Evolutionary conservation across 2,888 invertebrate genomes (phyloP).

Genomic region (Schizotus pectinicornis): DNA sequence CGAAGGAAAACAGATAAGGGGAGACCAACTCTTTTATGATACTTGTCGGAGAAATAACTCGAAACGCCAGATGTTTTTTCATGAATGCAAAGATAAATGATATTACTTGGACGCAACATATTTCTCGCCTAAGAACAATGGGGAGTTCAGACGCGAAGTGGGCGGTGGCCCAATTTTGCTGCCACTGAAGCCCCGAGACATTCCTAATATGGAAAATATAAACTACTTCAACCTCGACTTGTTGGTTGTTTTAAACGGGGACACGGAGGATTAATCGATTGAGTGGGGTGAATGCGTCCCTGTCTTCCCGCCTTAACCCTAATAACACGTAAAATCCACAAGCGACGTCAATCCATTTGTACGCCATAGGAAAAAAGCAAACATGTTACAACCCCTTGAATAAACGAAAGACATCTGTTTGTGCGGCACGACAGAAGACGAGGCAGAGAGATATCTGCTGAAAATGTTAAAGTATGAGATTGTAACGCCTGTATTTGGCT

Average conservation of each 20-base stretch:
- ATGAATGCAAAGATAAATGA: slow-evolving; percentile 31
- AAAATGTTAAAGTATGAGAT: slow-evolving; percentile 20
- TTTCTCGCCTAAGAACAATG: slow-evolving; percentile 5
- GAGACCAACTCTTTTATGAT: slow-evolving; percentile 32
- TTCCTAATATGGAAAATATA: background rate
- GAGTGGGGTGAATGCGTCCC: no score
- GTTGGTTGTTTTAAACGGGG: background rate
- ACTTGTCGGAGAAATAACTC: slow-evolving; percentile 28
- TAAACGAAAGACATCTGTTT: slow-evolving; percentile 26
- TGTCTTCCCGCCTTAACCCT: background rate
- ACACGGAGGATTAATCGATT: background rate
- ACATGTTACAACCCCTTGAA: slow-evolving; percentile 19
- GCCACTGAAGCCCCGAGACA: background rate
- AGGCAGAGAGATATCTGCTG: slow-evolving; percentile 10
- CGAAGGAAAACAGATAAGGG: slow-evolving; percentile 34
- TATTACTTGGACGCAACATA: slow-evolving; percentile 22
- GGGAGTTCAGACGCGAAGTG: background rate
- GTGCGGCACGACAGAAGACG: slow-evolving; percentile 13
- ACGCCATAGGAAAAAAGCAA: slow-evolving; percentile 11
- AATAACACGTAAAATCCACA: background rate
- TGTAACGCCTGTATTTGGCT: slow-evolving; percentile 22
- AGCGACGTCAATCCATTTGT: background rate
- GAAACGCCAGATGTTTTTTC: slow-evolving; percentile 29
- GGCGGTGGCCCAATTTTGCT: background rate
- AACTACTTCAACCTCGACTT: no score